Evolutionary conservation across 2,797 vertebrate species (phyloP).

Genomic region (Fratercula arctica): DNA sequence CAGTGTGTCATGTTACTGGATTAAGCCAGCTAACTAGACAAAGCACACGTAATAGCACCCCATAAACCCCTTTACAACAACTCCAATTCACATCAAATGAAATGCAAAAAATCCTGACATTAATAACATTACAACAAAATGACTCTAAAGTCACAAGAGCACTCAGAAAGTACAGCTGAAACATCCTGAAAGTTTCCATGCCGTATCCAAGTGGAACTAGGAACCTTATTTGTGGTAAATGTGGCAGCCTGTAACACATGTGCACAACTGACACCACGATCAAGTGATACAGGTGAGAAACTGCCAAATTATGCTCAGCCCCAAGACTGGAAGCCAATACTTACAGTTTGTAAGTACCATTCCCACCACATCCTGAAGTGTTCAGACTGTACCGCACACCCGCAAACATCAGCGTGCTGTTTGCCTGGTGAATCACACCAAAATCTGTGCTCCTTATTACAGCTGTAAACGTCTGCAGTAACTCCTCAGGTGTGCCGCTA

Average conservation of each 20-base stretch:
- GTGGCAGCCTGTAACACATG: background rate
- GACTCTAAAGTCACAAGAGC: background rate
- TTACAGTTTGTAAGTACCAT: background rate
- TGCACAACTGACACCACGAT: background rate
- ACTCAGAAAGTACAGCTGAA: background rate
- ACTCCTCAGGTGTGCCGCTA: background rate
- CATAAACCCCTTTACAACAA: background rate
- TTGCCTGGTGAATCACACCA: background rate
- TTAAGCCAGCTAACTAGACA: background rate
- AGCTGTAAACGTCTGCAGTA: background rate
- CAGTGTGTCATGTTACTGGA: background rate
- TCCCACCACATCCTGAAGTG: background rate
- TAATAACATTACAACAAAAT: background rate
- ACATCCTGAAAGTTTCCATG: background rate
- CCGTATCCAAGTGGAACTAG: background rate
- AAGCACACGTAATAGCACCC: background rate
- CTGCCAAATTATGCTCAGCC: background rate
- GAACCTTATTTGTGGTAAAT: background rate
- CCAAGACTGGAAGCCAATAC: background rate
- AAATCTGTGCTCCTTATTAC: background rate
- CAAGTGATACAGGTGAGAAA: background rate
- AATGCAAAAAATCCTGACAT: background rate
- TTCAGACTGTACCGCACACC: background rate
- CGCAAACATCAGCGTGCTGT: background rate
- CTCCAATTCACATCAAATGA: background rate